phyloP scores from a whole-genome alignment of 2,888 invertebrate species.

The Julus scanicus region DNA sequence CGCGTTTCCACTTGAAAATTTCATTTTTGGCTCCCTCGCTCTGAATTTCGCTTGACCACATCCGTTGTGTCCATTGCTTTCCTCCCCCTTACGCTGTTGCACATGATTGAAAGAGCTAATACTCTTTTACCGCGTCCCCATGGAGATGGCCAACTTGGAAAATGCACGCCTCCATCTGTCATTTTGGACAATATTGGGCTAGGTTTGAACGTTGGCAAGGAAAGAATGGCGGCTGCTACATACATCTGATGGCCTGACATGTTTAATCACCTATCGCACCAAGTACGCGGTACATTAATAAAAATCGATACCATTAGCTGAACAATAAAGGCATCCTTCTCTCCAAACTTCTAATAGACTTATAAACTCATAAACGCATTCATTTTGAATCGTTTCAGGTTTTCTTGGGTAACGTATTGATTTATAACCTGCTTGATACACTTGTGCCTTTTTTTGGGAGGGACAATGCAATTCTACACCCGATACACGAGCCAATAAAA shows the following conservation, averaged over 20 bases:
- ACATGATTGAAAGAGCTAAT: conserved; percentile 11
- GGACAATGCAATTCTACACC: not conserved
- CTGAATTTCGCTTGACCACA: not conserved
- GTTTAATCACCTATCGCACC: conserved; percentile 8
- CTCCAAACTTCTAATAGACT: not conserved
- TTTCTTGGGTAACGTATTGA: not conserved
- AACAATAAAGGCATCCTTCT: not conserved
- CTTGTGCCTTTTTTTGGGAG: not conserved
- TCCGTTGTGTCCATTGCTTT: not conserved
- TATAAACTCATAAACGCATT: conserved; percentile 19
- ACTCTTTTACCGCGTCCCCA: conserved; percentile 11
- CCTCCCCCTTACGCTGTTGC: not conserved
- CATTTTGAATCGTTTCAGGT: not conserved
- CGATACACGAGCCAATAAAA: not conserved
- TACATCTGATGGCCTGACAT: not conserved
- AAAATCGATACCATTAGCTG: conserved; percentile 11
- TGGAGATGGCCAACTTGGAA: conserved; percentile 19
- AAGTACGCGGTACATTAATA: conserved; percentile 2
- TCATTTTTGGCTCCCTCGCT: not conserved
- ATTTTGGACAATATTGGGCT: conserved; percentile 11
- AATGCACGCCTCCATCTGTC: not conserved
- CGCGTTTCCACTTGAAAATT: not conserved
- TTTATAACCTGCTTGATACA: not conserved
- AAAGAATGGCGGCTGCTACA: not conserved
- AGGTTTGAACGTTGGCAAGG: not conserved